Percentiles rank a stretch among this genome's conserved stretches.
Evolutionary conservation across 2,797 vertebrate genomes (phyloP).

Genomic region (Tinamus major): DNA sequence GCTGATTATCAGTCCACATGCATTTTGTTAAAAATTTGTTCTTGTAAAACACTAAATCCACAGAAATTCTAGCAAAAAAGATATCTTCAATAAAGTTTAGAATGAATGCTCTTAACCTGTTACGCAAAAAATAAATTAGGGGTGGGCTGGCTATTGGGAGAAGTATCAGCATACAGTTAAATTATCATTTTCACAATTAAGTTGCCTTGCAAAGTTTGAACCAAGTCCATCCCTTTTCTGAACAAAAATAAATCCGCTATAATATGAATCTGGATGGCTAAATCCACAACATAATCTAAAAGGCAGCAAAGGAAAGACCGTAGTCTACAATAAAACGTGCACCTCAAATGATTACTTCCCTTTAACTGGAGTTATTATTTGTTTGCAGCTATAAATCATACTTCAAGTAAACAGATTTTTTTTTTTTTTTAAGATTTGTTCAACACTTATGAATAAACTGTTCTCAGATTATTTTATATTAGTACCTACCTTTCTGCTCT

Average conservation of each 20-base stretch:
- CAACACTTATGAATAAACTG: constrained; percentile 26
- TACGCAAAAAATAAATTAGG: neutral
- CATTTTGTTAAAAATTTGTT: neutral
- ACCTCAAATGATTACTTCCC: neutral
- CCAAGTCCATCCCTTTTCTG: neutral
- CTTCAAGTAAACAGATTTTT: constrained; percentile 45
- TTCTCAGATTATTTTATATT: constrained; percentile 21
- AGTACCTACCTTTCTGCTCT: constrained; percentile 22
- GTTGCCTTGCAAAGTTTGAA: neutral
- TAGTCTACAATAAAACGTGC: neutral
- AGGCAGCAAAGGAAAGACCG: neutral
- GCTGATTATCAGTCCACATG: neutral
- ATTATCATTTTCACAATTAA: neutral
- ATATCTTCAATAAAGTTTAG: neutral
- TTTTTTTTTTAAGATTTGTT: constrained; percentile 51
- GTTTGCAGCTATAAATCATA: constrained; percentile 49
- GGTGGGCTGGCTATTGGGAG: neutral
- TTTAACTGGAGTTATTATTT: neutral
- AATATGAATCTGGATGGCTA: neutral
- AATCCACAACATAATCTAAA: neutral
- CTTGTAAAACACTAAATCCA: neutral
- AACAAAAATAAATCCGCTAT: neutral
- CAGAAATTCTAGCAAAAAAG: neutral
- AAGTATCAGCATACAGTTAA: neutral
- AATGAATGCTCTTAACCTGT: neutral